Conservation (phyloP, 2,113 vertebrate genomes). For the Equus przewalskii region DNA sequence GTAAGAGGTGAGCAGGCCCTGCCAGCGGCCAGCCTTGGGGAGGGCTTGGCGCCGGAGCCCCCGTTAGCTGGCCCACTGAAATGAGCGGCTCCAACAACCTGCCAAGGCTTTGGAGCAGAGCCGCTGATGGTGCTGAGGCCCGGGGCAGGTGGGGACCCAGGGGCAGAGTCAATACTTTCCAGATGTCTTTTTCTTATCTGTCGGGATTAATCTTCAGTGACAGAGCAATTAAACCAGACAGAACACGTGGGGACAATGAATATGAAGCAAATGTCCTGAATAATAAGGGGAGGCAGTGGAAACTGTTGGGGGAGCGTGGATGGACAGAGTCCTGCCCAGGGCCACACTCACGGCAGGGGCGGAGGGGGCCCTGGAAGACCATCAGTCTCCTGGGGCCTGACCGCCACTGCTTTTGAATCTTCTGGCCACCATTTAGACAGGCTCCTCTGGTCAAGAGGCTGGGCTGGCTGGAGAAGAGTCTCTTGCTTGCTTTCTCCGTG, state of each 20-base stretch:
- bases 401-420: background rate
- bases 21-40: background rate
- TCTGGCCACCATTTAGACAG: background rate
- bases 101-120: background rate
- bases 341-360: fast-evolving
- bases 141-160: background rate
- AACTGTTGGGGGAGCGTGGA: fast-evolving
- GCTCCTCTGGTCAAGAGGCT: background rate
- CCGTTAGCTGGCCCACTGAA: background rate
- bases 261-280: background rate
- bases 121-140: background rate
- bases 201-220: background rate
- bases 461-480: background rate
- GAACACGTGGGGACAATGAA: background rate
- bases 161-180: background rate
- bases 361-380: background rate
- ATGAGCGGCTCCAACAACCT: background rate
- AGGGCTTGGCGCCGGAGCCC: background rate
- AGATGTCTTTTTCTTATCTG: conserved; percentile 4
- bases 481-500: background rate
- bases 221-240: background rate
- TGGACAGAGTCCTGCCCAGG: background rate
- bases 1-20: background rate
- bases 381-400: background rate
- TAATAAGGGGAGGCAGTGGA: background rate